These are phyloP conservation scores for Drosophila hawaiiensis DNA, from an alignment of 2,888 invertebrate species.

Conservation along the genomic window DNA sequence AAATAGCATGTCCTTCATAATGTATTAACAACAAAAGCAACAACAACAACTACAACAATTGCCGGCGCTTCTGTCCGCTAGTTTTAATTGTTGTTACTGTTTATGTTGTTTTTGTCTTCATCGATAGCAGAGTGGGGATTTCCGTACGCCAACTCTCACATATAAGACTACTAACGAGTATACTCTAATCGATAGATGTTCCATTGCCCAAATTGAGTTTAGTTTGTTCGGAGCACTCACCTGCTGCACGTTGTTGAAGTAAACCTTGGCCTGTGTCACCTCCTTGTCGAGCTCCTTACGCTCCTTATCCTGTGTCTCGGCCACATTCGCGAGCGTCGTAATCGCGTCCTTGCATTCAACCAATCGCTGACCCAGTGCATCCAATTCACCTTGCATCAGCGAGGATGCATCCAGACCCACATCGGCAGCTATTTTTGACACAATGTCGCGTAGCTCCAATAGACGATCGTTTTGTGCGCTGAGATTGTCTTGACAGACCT, in stretches of 20 bases:
- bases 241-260: slow-evolving; percentile 91
- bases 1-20: slow-evolving; percentile 79
- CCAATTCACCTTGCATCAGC: slow-evolving; percentile 91
- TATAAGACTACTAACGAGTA: slow-evolving; percentile 43
- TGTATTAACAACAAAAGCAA: slow-evolving; percentile 56
- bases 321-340: slow-evolving; percentile 91
- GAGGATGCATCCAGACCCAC: slow-evolving; percentile 90
- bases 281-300: slow-evolving; percentile 87
- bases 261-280: slow-evolving; percentile 87
- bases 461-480: slow-evolving; percentile 89
- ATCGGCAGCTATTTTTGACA: slow-evolving; percentile 91
- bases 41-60: slow-evolving; percentile 24
- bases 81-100: slow-evolving; percentile 15
- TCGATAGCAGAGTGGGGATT: slow-evolving; percentile 63
- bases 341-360: slow-evolving; percentile 92
- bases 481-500: slow-evolving; percentile 92
- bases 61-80: slow-evolving; percentile 19
- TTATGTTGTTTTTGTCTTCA: slow-evolving; percentile 24
- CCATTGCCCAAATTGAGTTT: slow-evolving; percentile 4
- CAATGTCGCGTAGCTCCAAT: slow-evolving; percentile 90
- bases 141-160: slow-evolving; percentile 56
- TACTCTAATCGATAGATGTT: slow-evolving; percentile 62
- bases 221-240: slow-evolving; percentile 85
- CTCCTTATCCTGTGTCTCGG: slow-evolving; percentile 89
- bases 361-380: slow-evolving; percentile 90